Conservation (phyloP, 2,797 vertebrate species). For the Chaetophractus vellerosus region DNA sequence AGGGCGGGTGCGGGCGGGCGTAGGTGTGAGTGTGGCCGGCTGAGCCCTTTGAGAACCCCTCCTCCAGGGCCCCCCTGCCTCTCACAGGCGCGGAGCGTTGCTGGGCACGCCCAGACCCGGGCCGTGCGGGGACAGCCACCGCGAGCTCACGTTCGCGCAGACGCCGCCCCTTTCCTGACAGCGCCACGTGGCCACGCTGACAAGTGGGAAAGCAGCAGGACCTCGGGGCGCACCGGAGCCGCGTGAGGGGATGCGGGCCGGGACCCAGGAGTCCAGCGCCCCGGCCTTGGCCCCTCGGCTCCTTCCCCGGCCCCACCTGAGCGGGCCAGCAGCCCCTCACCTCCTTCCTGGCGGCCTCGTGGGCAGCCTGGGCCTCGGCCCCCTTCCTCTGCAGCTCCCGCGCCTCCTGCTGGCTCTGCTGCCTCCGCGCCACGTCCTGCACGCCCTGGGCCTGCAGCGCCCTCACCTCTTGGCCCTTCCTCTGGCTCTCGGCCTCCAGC, state of each 20-base stretch:
- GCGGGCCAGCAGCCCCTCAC: constrained; percentile 78
- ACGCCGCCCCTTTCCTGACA: no score
- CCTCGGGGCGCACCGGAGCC: no score
- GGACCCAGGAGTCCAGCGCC: neutral
- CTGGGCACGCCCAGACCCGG: no score
- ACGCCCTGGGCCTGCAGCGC: constrained; percentile 89
- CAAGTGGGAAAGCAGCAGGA: rapidly evolving
- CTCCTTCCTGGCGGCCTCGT: constrained; percentile 91
- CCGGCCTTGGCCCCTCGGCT: neutral
- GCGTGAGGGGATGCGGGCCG: no score
- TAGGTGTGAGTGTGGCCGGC: neutral
- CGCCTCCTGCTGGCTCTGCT: constrained; percentile 88
- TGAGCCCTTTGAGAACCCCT: no score
- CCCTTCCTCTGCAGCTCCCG: constrained; percentile 89
- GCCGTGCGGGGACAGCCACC: no score
- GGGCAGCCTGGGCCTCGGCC: constrained; percentile 89
- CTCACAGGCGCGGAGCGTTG: neutral
- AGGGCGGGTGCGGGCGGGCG: no score
- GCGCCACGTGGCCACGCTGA: no score
- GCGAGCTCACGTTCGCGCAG: no score
- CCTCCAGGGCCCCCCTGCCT: neutral
- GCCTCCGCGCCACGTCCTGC: constrained; percentile 89
- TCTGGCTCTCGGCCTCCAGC: constrained; percentile 90
- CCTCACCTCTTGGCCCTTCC: constrained; percentile 88
- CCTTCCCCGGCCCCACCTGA: no score